phyloP scores from a whole-genome alignment of 2,888 invertebrate genomes.

The Trissoscelio sp. region DNA sequence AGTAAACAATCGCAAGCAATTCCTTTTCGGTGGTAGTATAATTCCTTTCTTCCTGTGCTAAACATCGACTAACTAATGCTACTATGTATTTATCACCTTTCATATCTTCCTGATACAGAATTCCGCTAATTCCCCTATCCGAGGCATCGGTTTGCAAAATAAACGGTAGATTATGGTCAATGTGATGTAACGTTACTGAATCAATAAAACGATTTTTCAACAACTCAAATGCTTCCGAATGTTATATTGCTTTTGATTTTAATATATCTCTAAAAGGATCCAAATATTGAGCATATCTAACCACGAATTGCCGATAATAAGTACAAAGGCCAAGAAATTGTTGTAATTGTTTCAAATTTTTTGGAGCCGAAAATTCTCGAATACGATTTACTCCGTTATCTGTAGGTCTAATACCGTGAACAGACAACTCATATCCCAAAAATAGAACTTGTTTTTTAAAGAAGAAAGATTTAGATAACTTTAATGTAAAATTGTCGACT shows the following conservation, averaged over 20 bases:
- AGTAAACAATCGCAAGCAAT: constrained; percentile 46
- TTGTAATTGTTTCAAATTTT: constrained; percentile 71
- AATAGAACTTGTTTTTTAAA: constrained; percentile 32
- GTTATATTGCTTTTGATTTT: not conserved
- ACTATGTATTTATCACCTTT: constrained; percentile 54
- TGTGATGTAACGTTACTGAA: constrained; percentile 39
- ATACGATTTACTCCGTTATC: constrained; percentile 63
- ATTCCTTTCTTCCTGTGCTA: constrained; percentile 69
- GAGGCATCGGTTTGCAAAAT: too few relatives aligned
- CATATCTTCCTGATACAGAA: constrained; percentile 60
- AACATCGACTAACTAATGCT: constrained; percentile 70
- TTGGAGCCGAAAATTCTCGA: constrained; percentile 69
- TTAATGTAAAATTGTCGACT: constrained; percentile 69
- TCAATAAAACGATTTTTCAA: constrained; percentile 51
- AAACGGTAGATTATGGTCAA: constrained; percentile 41
- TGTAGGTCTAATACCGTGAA: constrained; percentile 39
- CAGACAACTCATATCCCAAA: constrained; percentile 48
- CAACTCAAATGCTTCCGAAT: constrained; percentile 40
- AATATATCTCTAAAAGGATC: too few relatives aligned
- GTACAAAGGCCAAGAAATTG: constrained; percentile 23
- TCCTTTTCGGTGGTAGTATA: too few relatives aligned
- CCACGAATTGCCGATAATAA: constrained; percentile 21
- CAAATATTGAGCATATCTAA: constrained; percentile 2
- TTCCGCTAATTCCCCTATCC: too few relatives aligned
- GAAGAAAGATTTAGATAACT: constrained; percentile 72